Percentiles rank a stretch among this genome's conserved stretches.
These are phyloP conservation scores for Phoxinus phoxinus DNA, from an alignment of 2,113 vertebrate species.

Conservation along the genomic window DNA sequence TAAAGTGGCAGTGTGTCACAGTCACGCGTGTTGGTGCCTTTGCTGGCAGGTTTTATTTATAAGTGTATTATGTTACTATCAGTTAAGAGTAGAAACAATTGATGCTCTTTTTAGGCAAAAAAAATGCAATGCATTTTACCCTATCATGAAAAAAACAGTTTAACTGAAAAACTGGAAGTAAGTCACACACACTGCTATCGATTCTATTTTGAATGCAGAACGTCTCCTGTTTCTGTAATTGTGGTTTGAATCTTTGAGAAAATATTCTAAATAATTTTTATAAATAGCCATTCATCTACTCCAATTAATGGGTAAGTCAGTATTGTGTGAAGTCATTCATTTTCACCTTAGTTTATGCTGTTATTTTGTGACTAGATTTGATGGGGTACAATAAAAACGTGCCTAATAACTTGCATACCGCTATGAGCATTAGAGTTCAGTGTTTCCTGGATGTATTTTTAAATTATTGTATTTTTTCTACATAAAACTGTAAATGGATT, in stretches of 20 bases:
- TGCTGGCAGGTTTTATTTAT: slow-evolving; percentile 11
- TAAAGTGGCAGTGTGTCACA: neutral
- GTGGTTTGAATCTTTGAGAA: neutral
- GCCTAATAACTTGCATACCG: neutral
- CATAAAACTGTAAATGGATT: neutral
- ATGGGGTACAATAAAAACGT: neutral
- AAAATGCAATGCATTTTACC: neutral
- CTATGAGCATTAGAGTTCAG: neutral
- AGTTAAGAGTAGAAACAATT: neutral
- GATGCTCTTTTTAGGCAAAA: neutral
- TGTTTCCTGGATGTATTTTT: slow-evolving; percentile 25
- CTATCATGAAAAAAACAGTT: neutral
- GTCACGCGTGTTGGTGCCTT: neutral
- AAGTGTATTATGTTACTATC: slow-evolving; percentile 13
- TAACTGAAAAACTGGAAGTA: neutral
- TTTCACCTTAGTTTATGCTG: neutral
- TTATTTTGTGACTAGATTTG: neutral
- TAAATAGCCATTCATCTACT: neutral
- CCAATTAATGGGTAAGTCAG: neutral
- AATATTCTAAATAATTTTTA: neutral
- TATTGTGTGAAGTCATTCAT: neutral
- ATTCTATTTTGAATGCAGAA: neutral
- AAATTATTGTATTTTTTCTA: slow-evolving; percentile 33
- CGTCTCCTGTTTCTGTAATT: neutral
- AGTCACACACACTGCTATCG: neutral